A percentile compares a stretch with the other conserved stretches of the same genome.
Conservation (phyloP, 2,113 vertebrate species). For the Ctenomys sociabilis region DNA sequence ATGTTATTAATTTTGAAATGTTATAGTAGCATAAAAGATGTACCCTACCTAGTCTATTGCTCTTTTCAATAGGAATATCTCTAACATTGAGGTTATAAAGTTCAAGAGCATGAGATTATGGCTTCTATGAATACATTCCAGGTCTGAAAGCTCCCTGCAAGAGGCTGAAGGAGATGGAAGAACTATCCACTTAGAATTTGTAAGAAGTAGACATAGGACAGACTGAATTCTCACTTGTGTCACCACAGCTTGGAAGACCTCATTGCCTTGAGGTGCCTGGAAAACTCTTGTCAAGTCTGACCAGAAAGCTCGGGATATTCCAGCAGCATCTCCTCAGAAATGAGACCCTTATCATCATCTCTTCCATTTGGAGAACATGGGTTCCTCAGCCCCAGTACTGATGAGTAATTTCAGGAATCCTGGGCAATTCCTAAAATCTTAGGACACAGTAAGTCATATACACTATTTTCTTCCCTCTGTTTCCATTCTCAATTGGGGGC, state of each 20-base stretch:
- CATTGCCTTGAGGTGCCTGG: background rate
- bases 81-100: background rate
- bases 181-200: constrained; percentile 1
- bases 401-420: constrained; percentile 20
- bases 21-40: background rate
- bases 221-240: constrained; percentile 2
- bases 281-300: constrained; percentile 2
- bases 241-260: background rate
- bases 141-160: background rate
- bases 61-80: constrained; percentile 39
- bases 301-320: background rate
- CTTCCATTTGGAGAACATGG: background rate
- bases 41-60: background rate
- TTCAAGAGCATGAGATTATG: background rate
- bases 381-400: background rate
- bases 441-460: background rate
- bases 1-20: constrained; percentile 52
- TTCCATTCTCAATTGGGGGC: background rate
- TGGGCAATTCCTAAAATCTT: constrained; percentile 4
- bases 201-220: background rate
- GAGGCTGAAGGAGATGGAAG: background rate
- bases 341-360: background rate
- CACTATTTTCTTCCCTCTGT: background rate
- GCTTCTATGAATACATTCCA: constrained; percentile 2
- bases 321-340: background rate